Conservation (phyloP, 2,797 vertebrate genomes). For the Octomys mimax region DNA sequence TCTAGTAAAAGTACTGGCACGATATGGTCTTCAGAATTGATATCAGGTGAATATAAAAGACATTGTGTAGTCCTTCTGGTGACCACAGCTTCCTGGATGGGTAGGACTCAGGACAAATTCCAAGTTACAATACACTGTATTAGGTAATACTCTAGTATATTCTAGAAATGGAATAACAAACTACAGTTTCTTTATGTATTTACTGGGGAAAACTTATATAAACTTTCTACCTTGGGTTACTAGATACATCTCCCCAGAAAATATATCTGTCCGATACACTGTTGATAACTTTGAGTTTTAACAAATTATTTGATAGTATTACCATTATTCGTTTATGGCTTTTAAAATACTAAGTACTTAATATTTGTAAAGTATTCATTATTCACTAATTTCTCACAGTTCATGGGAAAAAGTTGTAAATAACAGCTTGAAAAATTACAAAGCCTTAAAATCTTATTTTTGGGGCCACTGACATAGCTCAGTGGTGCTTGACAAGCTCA, state of each 20-base stretch:
- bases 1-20: not conserved
- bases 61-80: conserved; percentile 43
- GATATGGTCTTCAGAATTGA: conserved; percentile 49
- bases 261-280: conserved; percentile 29
- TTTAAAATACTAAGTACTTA: conserved; percentile 67
- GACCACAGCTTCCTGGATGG: conserved; percentile 34
- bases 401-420: conserved; percentile 44
- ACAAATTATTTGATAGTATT: conserved; percentile 68
- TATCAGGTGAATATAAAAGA: not conserved
- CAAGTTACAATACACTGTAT: conserved; percentile 57
- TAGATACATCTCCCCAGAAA: conserved; percentile 54
- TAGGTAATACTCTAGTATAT: conserved; percentile 59
- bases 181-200: conserved; percentile 61
- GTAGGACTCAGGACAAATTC: conserved; percentile 58
- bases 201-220: conserved; percentile 40
- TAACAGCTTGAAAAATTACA: conserved; percentile 54
- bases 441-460: conserved; percentile 46
- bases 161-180: conserved; percentile 61
- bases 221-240: conserved; percentile 59
- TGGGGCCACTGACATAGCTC: not conserved
- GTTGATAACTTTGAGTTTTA: conserved; percentile 63
- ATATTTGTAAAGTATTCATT: conserved; percentile 60
- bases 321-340: conserved; percentile 69
- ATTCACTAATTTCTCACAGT: conserved; percentile 44
- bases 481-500: no score